Base-by-base conservation (phyloP, 2,797 vertebrate genomes). In the Acanthurus leucopareius region DNA sequence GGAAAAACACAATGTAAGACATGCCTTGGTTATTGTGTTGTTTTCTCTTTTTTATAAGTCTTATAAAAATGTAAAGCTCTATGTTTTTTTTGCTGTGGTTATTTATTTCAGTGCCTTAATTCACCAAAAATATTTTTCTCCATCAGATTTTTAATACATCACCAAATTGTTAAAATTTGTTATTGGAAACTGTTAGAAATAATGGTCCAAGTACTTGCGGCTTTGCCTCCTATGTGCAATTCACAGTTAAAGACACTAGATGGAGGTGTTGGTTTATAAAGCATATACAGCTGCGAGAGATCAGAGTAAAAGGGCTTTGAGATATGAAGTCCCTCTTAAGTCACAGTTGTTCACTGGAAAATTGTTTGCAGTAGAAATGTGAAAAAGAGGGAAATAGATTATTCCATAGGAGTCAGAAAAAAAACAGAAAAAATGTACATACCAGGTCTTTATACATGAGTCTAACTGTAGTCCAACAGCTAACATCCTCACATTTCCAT, bases 11-110 rank as follows among this genome's bases (percentile, higher is more conserved):
- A 84, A 80, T 88, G 90, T 93, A 89, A 89, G 90, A 93, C 86
- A 91, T 84, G 90, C 88, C 75, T 93, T 91, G 86, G 78, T 92
- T 92, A 89, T 86, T 88, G 90, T 92, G 88, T 86, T 91, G 82
- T 82, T 86, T 92, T 91, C 90, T 89, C 81, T 87, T 89, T 87
- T 90, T 89, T 91, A 93, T 88, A 94, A 93, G 90, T 93, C 90
- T 92, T 92, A 92, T 93, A 93, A 92, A 93, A 93, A 87, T 69
- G 28, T 86, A 80, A 92, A 93, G 73, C 32, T 86, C 66, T 28
- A 45, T 22, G 3, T 61, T 69, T 75, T 75, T 73, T 68, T 69
- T 89, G 15, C 14, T 82, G 71, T 89, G 72, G 5, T 76, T 62
- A 9, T 86, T 91, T 64, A 42, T 52, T 79, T 62, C 0, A 59